A percentile compares a stretch with the other conserved stretches of the same genome.
phyloP scores from a whole-genome alignment of 2,888 invertebrate species.

The Cerceris ruficornis region DNA sequence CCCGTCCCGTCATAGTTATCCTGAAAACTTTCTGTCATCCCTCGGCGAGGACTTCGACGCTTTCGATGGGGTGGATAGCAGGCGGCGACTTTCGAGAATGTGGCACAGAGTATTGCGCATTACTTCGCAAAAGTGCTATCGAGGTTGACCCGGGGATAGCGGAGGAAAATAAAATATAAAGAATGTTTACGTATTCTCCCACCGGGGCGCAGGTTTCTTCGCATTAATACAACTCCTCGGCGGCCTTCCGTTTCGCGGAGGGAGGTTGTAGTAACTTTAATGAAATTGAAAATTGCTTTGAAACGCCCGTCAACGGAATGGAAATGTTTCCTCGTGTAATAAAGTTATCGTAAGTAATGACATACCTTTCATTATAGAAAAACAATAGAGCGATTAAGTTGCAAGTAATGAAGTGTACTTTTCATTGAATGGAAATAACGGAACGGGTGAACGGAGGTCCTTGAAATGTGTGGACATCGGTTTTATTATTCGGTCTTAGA shows the following conservation, averaged over 20 bases:
- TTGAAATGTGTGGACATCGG: too few relatives aligned
- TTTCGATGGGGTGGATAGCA: constrained; percentile 39
- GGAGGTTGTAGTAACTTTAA: constrained; percentile 23
- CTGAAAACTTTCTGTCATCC: constrained; percentile 70
- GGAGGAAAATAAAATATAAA: constrained; percentile 53
- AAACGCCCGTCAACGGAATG: not conserved
- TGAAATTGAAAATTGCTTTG: constrained; percentile 21
- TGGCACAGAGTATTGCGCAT: constrained; percentile 16
- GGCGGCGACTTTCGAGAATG: constrained; percentile 31
- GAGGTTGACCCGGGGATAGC: constrained; percentile 7
- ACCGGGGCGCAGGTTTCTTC: constrained; percentile 25
- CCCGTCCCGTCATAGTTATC: constrained; percentile 60
- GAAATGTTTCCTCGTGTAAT: too few relatives aligned
- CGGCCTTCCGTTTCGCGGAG: not conserved
- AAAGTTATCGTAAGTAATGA: too few relatives aligned
- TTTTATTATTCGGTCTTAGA: too few relatives aligned
- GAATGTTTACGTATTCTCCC: constrained; percentile 50
- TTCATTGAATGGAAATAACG: too few relatives aligned
- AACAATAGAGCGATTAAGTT: too few relatives aligned
- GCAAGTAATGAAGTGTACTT: too few relatives aligned
- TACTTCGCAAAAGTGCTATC: constrained; percentile 28
- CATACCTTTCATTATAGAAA: too few relatives aligned
- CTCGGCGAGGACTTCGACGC: constrained; percentile 60
- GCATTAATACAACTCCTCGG: constrained; percentile 8
- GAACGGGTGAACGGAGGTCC: too few relatives aligned